Evolutionary conservation across 30 jellyfish, hydroid and myxozoan species (phyloP).

Genomic region (Hydractinia symbiolongicarpus): DNA sequence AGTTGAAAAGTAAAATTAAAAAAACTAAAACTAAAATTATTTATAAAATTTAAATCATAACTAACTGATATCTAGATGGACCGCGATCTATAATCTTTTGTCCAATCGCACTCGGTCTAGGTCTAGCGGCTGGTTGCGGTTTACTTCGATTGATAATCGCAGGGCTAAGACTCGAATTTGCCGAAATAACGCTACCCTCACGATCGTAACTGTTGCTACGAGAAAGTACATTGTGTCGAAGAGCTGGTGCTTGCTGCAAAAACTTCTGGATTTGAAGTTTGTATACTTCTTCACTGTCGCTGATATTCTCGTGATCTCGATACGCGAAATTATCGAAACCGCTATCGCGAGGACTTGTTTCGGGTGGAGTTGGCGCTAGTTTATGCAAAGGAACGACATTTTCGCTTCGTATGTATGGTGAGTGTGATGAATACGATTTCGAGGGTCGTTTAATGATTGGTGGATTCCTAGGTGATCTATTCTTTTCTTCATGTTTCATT

Average conservation of each 20-base stretch:
- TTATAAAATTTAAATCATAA: not conserved
- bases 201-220: not conserved
- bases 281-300: not conserved
- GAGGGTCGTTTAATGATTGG: too few relatives aligned
- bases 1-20: too few relatives aligned
- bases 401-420: not conserved
- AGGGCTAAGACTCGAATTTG: not conserved
- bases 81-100: not conserved
- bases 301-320: not conserved
- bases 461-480: too few relatives aligned
- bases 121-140: not conserved
- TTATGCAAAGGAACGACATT: not conserved
- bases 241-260: slow-evolving; percentile 8
- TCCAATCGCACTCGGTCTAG: not conserved
- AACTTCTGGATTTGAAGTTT: not conserved
- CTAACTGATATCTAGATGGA: not conserved
- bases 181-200: not conserved
- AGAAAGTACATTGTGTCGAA: not conserved
- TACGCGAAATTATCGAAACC: slow-evolving; percentile 6
- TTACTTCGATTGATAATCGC: not conserved
- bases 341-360: not conserved
- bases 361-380: not conserved
- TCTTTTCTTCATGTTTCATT: too few relatives aligned
- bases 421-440: too few relatives aligned
- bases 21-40: too few relatives aligned